These are phyloP conservation scores for Drepana falcataria DNA, from an alignment of 2,888 invertebrate species.

Conservation along the genomic window DNA sequence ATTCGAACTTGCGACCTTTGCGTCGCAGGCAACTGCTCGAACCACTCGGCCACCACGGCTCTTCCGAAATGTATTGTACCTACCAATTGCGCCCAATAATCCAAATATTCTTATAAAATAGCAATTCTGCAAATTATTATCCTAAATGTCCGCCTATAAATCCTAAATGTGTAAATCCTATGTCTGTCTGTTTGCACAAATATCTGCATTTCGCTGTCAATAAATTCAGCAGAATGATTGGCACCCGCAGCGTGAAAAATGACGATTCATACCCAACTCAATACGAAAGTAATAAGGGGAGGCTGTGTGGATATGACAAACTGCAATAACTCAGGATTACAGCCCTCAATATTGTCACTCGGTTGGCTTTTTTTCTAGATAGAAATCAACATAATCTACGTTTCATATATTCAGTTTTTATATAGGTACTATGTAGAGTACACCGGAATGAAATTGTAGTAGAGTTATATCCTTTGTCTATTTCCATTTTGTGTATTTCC, in stretches of 20 bases:
- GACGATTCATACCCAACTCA: slow-evolving; percentile 33
- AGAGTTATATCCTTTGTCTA: slow-evolving; percentile 12
- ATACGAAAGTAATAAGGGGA: slow-evolving; percentile 51
- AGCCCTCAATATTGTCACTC: slow-evolving; percentile 61
- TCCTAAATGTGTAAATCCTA: no score
- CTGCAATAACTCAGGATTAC: slow-evolving; percentile 72
- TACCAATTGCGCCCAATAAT: neutral
- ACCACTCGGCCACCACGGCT: no score
- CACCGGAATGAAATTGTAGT: slow-evolving; percentile 33
- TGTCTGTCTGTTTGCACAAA: no score
- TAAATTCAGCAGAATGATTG: slow-evolving; percentile 17
- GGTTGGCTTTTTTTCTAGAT: slow-evolving; percentile 51
- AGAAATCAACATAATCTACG: slow-evolving; percentile 59
- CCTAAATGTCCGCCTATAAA: no score
- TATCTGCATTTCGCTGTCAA: neutral
- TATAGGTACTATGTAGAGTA: slow-evolving; percentile 7
- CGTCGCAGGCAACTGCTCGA: no score
- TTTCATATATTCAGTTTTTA: slow-evolving; percentile 47
- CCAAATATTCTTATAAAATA: neutral
- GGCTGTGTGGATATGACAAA: slow-evolving; percentile 45
- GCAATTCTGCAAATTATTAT: no score
- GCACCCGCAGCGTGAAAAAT: slow-evolving; percentile 26
- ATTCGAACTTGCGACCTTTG: no score
- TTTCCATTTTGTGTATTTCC: slow-evolving; percentile 7
- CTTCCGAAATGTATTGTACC: neutral